Base-by-base conservation (phyloP, 2,888 invertebrate genomes). In the Slavum lentiscoides region DNA sequence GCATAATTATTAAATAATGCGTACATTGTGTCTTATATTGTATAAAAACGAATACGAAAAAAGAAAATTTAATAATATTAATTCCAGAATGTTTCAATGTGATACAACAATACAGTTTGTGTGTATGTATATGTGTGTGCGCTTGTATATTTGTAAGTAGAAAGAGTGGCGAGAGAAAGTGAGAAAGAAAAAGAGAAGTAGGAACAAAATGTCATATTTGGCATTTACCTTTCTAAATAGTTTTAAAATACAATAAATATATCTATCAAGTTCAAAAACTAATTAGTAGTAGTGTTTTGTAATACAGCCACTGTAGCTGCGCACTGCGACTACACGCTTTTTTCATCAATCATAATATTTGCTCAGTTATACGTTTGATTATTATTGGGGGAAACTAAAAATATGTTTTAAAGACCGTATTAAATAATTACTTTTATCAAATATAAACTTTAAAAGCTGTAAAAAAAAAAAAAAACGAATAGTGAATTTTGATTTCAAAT, bases 171-270 rank as follows among this genome's bases (percentile, higher is more conserved):
- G n/a, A 70, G n/a, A 9, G 3, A 30, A 37, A 67, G 43, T 66
- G 23, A 49, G 23, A 59, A 68, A 75, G 66, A 68, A 67, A 58
- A 67, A 75, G 67, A 75, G 43, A 75, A 75, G 67, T 75, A 75
- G 75, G 75, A 75, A 75, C 75, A 75, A 75, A 75, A 75, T 59
- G 75, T 17, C 67, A n/a, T 55, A 21, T 30, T 49, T 43, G 67
- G 68, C 75, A 68, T 75, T 75, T 75, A 75, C 75, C 75, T 75
- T 67, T 75, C 67, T 68, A 75, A 67, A 75, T 66, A 68, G 43
- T 59, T 59, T 67, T 43, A 75, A 67, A 75, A 49, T 75, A 75
- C 75, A 59, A 68, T 59, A 49, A 68, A 75, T 58, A 64, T 74
- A 43, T 68, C 58, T 68, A 59, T 75, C 5, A 15, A 75, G 30